phyloP scores from a whole-genome alignment of 2,888 invertebrate species.

The Chymomyza procnemis region DNA sequence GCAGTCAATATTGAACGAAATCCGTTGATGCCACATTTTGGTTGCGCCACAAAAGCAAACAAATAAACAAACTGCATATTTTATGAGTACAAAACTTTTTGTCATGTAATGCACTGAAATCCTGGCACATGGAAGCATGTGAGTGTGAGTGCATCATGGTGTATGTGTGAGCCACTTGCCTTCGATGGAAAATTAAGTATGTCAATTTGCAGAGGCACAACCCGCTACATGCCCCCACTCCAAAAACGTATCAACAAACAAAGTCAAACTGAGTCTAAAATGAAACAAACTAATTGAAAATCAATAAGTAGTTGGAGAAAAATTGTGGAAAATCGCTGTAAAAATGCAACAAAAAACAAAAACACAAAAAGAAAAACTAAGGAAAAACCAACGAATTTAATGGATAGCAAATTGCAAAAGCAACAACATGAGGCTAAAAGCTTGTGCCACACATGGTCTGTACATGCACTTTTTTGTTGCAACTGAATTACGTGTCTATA shows the following conservation, averaged over 20 bases:
- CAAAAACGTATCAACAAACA: not conserved
- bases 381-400: slow-evolving; percentile 39
- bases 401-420: slow-evolving; percentile 18
- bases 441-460: not conserved
- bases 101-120: slow-evolving; percentile 46
- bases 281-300: slow-evolving; percentile 62
- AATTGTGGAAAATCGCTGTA: slow-evolving; percentile 5
- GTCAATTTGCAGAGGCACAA: slow-evolving; percentile 59
- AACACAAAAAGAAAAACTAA: slow-evolving; percentile 17
- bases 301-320: slow-evolving; percentile 52
- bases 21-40: not conserved
- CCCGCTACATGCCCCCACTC: slow-evolving; percentile 29
- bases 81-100: slow-evolving; percentile 61
- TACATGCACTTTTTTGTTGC: not conserved
- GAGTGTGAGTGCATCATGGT: not conserved
- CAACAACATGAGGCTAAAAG: not conserved
- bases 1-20: slow-evolving; percentile 40
- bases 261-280: not conserved
- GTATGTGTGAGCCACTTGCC: slow-evolving; percentile 1
- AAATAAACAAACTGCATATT: slow-evolving; percentile 56
- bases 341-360: slow-evolving; percentile 14
- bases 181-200: slow-evolving; percentile 65
- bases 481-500: not conserved
- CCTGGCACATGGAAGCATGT: slow-evolving; percentile 18
- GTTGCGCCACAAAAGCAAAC: not conserved